Evolutionary conservation across 2,113 vertebrate genomes (phyloP).

Genomic region (Hemichromis elongatus): DNA sequence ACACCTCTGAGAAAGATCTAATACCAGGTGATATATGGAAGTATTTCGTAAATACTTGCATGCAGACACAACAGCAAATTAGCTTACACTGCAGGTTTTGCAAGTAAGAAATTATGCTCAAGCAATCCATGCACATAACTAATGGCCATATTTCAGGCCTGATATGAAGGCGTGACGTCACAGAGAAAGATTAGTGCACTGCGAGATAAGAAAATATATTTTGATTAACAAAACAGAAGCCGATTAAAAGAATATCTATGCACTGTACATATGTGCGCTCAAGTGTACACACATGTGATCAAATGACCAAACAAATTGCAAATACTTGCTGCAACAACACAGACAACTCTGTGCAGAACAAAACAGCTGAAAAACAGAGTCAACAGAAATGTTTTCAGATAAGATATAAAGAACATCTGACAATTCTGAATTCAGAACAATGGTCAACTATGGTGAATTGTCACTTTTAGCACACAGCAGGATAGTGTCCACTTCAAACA

Average conservation of each 20-base stretch:
- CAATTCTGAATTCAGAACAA: not conserved
- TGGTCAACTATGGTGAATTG: not conserved
- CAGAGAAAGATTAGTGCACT: not conserved
- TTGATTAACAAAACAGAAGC: not conserved
- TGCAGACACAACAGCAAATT: not conserved
- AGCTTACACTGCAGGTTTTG: not conserved
- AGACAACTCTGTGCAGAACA: not conserved
- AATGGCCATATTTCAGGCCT: conserved; percentile 31
- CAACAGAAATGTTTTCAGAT: not conserved
- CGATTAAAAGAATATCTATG: not conserved
- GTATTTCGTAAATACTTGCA: not conserved
- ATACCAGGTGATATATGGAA: not conserved
- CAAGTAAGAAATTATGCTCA: not conserved
- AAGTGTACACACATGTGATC: not conserved
- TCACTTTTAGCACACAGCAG: not conserved
- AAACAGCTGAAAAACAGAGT: not conserved
- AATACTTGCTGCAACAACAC: not conserved
- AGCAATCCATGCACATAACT: not conserved
- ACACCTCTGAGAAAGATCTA: not conserved
- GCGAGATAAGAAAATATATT: not conserved
- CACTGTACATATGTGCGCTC: not conserved
- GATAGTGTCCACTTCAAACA: not conserved
- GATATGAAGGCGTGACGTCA: conserved; percentile 29
- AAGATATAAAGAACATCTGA: not conserved
- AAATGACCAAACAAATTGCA: not conserved